Base-by-base conservation (phyloP, 2,113 vertebrate genomes). In the Empidonax traillii region DNA sequence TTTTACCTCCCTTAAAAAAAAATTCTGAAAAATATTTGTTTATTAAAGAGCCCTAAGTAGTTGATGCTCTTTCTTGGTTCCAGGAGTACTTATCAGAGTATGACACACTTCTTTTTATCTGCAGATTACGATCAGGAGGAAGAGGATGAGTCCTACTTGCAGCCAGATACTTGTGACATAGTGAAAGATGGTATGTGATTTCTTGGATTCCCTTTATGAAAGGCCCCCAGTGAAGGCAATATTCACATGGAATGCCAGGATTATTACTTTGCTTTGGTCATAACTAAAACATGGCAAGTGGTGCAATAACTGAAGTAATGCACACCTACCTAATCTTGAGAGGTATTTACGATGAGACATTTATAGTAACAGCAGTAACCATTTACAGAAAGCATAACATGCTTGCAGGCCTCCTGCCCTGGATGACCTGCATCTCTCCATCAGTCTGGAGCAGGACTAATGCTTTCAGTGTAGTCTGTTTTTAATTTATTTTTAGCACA, bases 111-210 rank as follows among this genome's bases (percentile, higher is more conserved):
- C 49, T 86, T 95, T 96, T 91, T 78, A 33, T 89, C n/a, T 90
- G 43, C 96, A 99, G 99, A 99, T 96, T 99, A 97, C 0, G 97
- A 98, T 65, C 98, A 98, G 7, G 98, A 99, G 9, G 99, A 99
- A 15, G 99, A 99, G 6, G 99, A 99, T 0, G 98, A 98, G 59
- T 99, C 99, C 9, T 99, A 99, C 84, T 23, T 99, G 91, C 98
- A 98, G 90, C 99, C 99, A 0, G 99, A 99, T 93, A 97, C 90
- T 71, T 87, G 92, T 1, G 97, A 97, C 21, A 62, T 95, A 18
- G 15, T 62, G 47, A 97, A 87, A 5, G 98, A 98, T 47, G 98
- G 98, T 98, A 97, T 37, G 96, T 46, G 55, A 73, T 80, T 81
- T 52, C 65, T 71, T 86, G 43, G 14, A 18, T 52, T 66, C 0